Percentiles rank a stretch among this genome's conserved stretches.
These are phyloP conservation scores for Chelonoidis abingdonii DNA, from an alignment of 2,113 vertebrate species.

Conservation along the genomic window DNA sequence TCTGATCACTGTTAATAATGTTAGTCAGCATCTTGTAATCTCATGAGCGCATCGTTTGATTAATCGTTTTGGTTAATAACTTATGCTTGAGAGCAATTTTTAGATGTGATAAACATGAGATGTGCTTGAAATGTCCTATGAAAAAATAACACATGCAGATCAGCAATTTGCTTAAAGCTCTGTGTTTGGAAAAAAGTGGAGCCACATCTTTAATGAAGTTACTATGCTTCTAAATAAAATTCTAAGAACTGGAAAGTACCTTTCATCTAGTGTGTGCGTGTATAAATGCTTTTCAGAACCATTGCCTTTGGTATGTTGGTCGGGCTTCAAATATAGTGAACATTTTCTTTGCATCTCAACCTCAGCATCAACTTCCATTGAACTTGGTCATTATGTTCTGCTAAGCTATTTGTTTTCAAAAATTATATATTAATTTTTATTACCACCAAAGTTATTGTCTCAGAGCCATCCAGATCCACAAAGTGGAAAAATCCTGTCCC, in stretches of 20 bases:
- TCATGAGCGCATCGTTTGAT: conserved; percentile 9
- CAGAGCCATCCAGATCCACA: not conserved
- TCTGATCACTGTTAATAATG: not conserved
- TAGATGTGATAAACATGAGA: conserved; percentile 23
- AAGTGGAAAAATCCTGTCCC: not conserved
- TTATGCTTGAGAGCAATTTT: not conserved
- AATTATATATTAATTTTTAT: not conserved
- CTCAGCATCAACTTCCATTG: not conserved
- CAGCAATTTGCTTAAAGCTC: not conserved
- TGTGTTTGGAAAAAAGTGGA: not conserved
- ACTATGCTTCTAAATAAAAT: not conserved
- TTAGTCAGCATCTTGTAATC: conserved; percentile 11
- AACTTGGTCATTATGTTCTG: not conserved
- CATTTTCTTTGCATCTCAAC: not conserved
- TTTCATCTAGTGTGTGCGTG: not conserved
- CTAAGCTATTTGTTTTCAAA: not conserved
- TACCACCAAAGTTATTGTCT: not conserved
- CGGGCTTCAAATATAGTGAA: not conserved
- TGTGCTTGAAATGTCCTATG: not conserved
- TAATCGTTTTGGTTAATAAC: conserved; percentile 32
- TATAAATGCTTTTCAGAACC: not conserved
- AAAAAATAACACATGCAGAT: not conserved
- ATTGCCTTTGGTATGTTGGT: not conserved
- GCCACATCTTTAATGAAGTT: not conserved
- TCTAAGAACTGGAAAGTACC: not conserved